Evolutionary conservation across 1,140 invertebrate species (phyloP), one percentile per base, ranked within the genome.

Genomic region (Drosophila gunungcola): DNA sequence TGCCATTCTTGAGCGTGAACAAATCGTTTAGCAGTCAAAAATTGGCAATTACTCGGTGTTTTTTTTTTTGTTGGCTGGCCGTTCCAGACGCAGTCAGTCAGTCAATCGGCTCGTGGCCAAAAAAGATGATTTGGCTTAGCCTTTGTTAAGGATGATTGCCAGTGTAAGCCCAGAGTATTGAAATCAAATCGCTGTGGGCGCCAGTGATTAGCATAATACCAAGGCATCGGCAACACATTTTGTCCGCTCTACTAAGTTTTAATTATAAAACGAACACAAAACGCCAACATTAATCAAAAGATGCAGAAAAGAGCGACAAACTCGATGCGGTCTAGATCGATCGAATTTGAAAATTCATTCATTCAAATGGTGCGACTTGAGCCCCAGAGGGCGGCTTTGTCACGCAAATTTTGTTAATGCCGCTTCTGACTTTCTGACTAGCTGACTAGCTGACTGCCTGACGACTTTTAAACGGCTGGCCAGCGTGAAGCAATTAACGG

Each of bases 401-500:
- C 75, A 86, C 84, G 80, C 84, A 86, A 89, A 86, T 89, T 77
- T 83, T 29, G 25, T 61, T 32, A 41, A 52, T 70, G 46, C 38
- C 32, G 80, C 72, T 78, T 49, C 43, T 60, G 54, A 56, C 43
- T 41, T n/a, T 53, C 32, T 25, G 48, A 13, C 34, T 21, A 27
- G 48, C 32, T 25, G 48, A 13, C 34, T 21, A 27, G 48, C 61
- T 61, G 29, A 29, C 54, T 21, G 16, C 16, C 16, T 27, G 41
- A 42, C 54, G 11, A 57, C 32, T 61, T 32, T 27, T 68, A 29
- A 29, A 51, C 36, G 55, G 56, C 51, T 43, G 46, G 69, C 58
- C 39, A 83, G 73, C 67, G 75, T 84, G 67, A 79, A 83, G 73
- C 83, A 89, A 86, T 86, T 86, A 86, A 89, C 83, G 84, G 75